Evolutionary conservation across 2,888 invertebrate genomes (phyloP).

Genomic region (Chloroclysta siterata): DNA sequence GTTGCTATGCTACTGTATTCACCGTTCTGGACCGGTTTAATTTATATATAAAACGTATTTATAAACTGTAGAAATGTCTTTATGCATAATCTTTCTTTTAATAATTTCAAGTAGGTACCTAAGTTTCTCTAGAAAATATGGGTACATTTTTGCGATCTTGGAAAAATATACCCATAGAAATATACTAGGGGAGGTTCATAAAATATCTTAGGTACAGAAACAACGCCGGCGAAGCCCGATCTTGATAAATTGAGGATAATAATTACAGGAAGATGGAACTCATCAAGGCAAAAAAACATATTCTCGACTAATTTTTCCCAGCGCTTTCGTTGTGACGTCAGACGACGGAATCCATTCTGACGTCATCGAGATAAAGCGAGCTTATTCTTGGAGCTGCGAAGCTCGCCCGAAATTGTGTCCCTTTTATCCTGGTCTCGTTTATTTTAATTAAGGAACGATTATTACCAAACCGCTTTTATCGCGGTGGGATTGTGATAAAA

Average conservation of each 20-base stretch:
- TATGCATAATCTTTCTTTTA: no score
- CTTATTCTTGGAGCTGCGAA: conserved; percentile 46
- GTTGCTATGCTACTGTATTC: no score
- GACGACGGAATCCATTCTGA: conserved; percentile 44
- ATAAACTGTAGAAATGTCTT: no score
- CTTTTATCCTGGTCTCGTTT: conserved; percentile 36
- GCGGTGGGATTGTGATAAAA: conserved; percentile 9
- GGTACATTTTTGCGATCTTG: neutral
- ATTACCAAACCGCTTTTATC: conserved; percentile 13
- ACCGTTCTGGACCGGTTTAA: no score
- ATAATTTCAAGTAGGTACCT: neutral
- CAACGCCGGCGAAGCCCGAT: neutral
- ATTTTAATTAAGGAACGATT: conserved; percentile 38
- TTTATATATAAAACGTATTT: no score
- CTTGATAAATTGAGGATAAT: conserved; percentile 4
- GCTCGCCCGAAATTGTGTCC: conserved; percentile 29
- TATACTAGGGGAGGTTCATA: neutral
- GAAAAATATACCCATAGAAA: no score
- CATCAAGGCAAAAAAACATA: conserved; percentile 27
- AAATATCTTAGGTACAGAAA: neutral
- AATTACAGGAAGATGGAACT: conserved; percentile 21
- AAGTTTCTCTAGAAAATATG: neutral
- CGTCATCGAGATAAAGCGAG: conserved; percentile 56
- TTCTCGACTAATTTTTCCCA: conserved; percentile 37
- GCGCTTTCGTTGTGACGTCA: conserved; percentile 46